Evolutionary conservation across 2,888 invertebrate genomes (phyloP).

Genomic region (Alviniconcha strummeri): DNA sequence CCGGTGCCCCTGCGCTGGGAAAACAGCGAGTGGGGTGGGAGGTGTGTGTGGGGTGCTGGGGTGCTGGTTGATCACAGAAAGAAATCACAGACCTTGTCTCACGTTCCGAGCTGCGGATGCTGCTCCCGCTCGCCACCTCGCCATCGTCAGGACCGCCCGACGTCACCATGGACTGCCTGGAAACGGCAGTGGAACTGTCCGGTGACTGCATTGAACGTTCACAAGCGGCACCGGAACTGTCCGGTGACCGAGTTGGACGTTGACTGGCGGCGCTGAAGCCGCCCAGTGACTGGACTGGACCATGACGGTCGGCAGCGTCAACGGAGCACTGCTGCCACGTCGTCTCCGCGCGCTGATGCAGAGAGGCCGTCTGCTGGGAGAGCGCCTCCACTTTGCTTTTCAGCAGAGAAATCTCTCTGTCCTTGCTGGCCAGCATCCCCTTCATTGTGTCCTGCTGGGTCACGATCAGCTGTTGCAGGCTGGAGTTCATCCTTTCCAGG

Average conservation of each 20-base stretch:
- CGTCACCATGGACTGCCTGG: no score
- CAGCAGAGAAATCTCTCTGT: not conserved
- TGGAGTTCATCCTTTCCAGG: slow-evolving; percentile 13
- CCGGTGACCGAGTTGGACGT: not conserved
- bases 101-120: not conserved
- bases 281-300: no score
- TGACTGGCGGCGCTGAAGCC: not conserved
- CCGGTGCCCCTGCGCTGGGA: no score
- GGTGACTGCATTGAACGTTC: not conserved
- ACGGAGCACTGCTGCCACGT: no score
- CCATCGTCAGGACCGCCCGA: no score
- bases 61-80: not conserved
- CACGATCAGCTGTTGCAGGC: slow-evolving; percentile 15
- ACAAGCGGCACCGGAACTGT: not conserved
- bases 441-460: slow-evolving; percentile 14
- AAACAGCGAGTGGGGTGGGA: no score
- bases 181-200: not conserved
- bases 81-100: not conserved
- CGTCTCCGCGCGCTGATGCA: no score
- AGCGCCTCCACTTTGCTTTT: not conserved
- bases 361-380: no score
- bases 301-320: no score
- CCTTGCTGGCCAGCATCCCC: slow-evolving; percentile 12
- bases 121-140: no score
- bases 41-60: no score